These are phyloP conservation scores for Porites evermanni DNA, from an alignment of 92 coral and sea anemone species.

Conservation along the genomic window DNA sequence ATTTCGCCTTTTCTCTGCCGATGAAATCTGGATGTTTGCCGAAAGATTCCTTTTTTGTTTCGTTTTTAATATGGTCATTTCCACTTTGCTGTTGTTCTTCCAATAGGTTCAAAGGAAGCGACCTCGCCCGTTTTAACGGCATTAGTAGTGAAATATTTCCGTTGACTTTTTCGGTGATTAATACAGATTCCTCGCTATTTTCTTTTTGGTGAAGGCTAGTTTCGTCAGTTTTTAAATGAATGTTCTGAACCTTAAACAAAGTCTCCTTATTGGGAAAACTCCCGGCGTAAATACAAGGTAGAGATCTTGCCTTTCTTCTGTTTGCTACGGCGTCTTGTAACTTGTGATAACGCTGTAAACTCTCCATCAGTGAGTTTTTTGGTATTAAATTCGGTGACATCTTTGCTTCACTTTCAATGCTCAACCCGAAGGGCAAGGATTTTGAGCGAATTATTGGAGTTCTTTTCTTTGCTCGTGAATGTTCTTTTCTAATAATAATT, in stretches of 20 bases:
- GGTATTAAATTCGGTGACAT: constrained; percentile 2
- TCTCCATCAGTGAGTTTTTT: not conserved
- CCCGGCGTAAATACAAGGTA: constrained; percentile 11
- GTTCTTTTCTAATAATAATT: constrained; percentile 1
- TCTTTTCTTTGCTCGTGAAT: not conserved
- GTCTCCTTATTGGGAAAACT: not conserved
- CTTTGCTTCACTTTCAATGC: not conserved
- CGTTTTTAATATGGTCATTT: not conserved
- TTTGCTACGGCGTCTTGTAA: not conserved
- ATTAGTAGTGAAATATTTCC: constrained; percentile 1
- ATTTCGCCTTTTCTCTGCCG: constrained; percentile 9
- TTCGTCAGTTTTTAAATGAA: not conserved
- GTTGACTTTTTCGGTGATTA: not conserved
- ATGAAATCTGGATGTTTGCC: not conserved
- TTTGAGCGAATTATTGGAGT: constrained; percentile 13
- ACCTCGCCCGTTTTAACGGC: constrained; percentile 19
- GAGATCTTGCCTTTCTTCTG: not conserved
- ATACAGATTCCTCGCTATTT: no score
- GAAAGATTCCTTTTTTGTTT: not conserved
- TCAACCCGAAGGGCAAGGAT: constrained; percentile 1
- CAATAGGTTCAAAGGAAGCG: not conserved
- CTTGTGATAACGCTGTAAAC: constrained; percentile 22
- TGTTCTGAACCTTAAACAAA: not conserved
- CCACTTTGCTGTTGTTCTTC: not conserved
- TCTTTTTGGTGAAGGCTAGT: not conserved